These are phyloP conservation scores for Acheta domesticus DNA, from an alignment of 2,888 invertebrate genomes.

Conservation along the genomic window DNA sequence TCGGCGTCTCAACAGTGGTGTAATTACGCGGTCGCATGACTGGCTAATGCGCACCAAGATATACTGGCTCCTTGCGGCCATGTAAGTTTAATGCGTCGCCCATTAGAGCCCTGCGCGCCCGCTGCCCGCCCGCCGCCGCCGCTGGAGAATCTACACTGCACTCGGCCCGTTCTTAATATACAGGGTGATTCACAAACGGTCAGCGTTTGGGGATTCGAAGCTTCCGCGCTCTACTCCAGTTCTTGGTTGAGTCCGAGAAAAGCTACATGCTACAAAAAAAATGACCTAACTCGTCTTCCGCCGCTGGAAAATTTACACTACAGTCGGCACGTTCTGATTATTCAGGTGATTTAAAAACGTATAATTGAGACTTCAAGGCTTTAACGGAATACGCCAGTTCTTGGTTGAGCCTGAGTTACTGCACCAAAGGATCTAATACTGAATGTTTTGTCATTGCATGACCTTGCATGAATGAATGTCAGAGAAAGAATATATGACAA, in stretches of 20 bases:
- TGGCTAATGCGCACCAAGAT: conserved; percentile 18
- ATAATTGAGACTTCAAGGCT: no score
- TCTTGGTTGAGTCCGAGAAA: no score
- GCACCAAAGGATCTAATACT: no score
- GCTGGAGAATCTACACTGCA: background rate
- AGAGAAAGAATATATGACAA: no score
- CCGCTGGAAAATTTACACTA: background rate
- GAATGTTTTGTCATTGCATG: no score
- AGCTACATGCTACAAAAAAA: no score
- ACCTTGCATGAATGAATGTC: no score
- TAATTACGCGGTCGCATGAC: conserved; percentile 18
- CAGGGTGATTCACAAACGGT: background rate
- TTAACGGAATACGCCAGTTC: no score
- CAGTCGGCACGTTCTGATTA: background rate
- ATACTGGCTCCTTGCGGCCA: conserved; percentile 18
- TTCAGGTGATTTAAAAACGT: background rate
- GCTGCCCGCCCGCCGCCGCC: background rate
- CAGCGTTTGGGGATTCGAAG: no score
- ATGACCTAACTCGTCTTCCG: background rate
- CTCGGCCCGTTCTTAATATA: background rate
- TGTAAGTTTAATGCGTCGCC: conserved; percentile 11
- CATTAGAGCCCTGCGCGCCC: background rate
- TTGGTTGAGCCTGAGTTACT: no score
- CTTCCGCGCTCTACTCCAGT: no score
- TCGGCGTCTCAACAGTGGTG: conserved; percentile 3